These are phyloP conservation scores for Phytoseiulus persimilis DNA, from an alignment of 2,888 invertebrate genomes.

Conservation along the genomic window DNA sequence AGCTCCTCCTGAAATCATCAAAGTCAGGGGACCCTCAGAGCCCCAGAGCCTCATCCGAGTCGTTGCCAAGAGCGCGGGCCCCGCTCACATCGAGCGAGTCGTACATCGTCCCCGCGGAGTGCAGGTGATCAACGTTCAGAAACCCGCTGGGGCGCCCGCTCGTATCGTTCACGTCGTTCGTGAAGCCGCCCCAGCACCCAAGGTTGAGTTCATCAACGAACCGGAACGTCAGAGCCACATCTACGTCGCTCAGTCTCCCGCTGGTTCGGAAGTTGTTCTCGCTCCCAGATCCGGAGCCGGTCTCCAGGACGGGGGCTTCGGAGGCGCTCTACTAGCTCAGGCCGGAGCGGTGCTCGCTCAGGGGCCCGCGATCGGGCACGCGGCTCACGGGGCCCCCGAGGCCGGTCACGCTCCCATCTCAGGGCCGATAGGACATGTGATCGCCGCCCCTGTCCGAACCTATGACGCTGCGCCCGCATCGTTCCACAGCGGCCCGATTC, in stretches of 20 bases:
- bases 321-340: neutral
- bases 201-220: slow-evolving; percentile 27
- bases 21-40: slow-evolving; percentile 16
- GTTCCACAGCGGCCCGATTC: neutral
- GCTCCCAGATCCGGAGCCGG: neutral
- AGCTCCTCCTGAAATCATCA: slow-evolving; percentile 16
- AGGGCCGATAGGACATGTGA: neutral
- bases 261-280: neutral
- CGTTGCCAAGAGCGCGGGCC: slow-evolving; percentile 26
- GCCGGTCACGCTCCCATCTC: neutral
- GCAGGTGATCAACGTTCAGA: slow-evolving; percentile 34
- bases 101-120: slow-evolving; percentile 19
- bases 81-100: slow-evolving; percentile 28
- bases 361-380: neutral
- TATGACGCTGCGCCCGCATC: neutral
- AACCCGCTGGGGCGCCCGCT: slow-evolving; percentile 9
- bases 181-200: slow-evolving; percentile 6
- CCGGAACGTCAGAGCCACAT: slow-evolving; percentile 16
- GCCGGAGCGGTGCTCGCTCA: neutral
- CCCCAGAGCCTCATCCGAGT: slow-evolving; percentile 28
- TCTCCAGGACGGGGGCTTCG: neutral
- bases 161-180: slow-evolving; percentile 36
- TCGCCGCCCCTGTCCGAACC: neutral
- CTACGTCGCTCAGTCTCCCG: slow-evolving; percentile 35
- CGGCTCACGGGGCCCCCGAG: neutral